Conservation (phyloP, 2,888 invertebrate genomes). For the Thereva nobilitata region DNA sequence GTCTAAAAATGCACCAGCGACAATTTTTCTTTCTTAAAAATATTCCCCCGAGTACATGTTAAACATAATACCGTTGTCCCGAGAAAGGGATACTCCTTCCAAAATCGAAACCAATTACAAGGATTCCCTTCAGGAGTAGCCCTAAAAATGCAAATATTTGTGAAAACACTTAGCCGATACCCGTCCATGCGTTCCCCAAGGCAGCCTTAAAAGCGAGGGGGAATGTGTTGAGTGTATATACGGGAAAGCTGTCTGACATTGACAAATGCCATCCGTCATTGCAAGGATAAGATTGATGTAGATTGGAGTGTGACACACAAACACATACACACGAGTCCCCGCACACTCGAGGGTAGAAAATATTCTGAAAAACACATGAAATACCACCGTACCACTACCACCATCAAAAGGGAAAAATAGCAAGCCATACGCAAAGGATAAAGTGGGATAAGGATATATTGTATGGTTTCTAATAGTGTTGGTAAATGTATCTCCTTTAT, state of each 20-base stretch:
- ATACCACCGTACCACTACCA: not conserved
- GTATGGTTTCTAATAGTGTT: conserved; percentile 30
- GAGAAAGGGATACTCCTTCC: too few relatives aligned
- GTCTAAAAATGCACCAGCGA: too few relatives aligned
- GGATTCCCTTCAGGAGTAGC: not conserved
- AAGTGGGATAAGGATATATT: conserved; percentile 40
- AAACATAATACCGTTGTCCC: too few relatives aligned
- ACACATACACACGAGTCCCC: conserved; percentile 43
- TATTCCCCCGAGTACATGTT: too few relatives aligned
- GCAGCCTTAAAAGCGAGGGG: conserved; percentile 8
- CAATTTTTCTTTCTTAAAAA: too few relatives aligned
- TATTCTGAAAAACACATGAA: not conserved
- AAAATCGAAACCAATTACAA: too few relatives aligned
- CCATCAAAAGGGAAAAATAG: conserved; percentile 39
- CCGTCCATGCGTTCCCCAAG: conserved; percentile 5
- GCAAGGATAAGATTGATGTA: conserved; percentile 60
- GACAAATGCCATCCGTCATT: conserved; percentile 60
- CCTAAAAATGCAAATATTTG: conserved; percentile 26
- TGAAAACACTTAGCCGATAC: conserved; percentile 16
- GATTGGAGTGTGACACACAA: conserved; percentile 60
- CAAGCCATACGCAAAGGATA: conserved; percentile 39
- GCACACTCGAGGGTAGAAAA: conserved; percentile 20
- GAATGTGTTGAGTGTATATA: conserved; percentile 34
- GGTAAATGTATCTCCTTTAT: conserved; percentile 22
- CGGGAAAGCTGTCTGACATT: conserved; percentile 54